Evolutionary conservation across 2,888 invertebrate species (phyloP), one percentile per base, ranked within the genome.

Genomic region (Nysson spinosus): DNA sequence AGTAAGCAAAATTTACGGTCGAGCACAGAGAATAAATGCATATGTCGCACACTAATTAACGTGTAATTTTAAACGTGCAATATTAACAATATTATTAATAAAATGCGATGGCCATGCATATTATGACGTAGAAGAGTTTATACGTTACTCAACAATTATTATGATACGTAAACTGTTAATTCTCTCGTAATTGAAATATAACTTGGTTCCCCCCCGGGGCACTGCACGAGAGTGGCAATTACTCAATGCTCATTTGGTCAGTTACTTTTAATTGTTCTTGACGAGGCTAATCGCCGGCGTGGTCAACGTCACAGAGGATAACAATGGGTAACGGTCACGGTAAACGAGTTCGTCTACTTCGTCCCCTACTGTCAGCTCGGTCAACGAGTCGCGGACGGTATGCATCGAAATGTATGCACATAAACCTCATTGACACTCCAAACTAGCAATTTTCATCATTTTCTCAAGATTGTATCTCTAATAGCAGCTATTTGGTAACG

Each of bases 211-310:
- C 22, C 28, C 35, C 46, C 43, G 24, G 43, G 40, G 43, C 19
- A 40, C 11, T 24, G 42, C 49, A 56, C 46, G 51, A 43, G 43
- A 44, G 40, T 42, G 63, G 63, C 80, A 82, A 83, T 83, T 83
- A 82, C 80, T 73, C 68, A 70, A 70, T 61, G 60, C 66, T 68
- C 68, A 66, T 66, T 76, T 60, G 55, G 70, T 64, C 70, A 63
- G 70, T 78, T 71, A 74, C 70, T 79, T 82, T 82, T 80, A 82
- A 83, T 83, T 83, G 80, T 80, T 72, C 66, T 70, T 78, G 81
- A 83, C 75, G 75, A 79, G 71, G 63, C 70, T 72, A 63, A 70
- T 61, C 69, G 50, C 55, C 63, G 42, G 39, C 35, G 61, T 58
- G 63, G 60, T 64, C 52, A 54, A 54, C 69, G 72, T 71, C 60